These are phyloP conservation scores for Stenopsyche tienmushanensis DNA, from an alignment of 1,140 invertebrate species.

Conservation along the genomic window DNA sequence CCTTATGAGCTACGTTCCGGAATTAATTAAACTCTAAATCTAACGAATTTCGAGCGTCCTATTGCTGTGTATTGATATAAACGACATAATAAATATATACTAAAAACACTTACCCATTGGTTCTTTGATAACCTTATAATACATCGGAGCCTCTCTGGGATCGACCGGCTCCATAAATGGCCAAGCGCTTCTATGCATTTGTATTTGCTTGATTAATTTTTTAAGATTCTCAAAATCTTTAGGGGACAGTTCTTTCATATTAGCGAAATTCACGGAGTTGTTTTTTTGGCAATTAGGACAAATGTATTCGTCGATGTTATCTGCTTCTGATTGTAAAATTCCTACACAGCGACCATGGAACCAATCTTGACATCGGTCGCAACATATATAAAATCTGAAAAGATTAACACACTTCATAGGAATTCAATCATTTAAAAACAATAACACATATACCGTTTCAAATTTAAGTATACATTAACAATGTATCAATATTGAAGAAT, in stretches of 20 bases:
- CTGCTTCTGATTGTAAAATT: conserved; percentile 90
- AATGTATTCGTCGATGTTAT: conserved; percentile 93
- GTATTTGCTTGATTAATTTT: conserved; percentile 87
- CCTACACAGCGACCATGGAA: conserved; percentile 98
- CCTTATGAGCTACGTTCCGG: too few relatives aligned
- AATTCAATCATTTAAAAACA: conserved; percentile 18
- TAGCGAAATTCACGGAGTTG: conserved; percentile 83
- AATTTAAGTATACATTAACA: too few relatives aligned
- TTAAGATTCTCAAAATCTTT: conserved; percentile 84
- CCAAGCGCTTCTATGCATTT: conserved; percentile 94
- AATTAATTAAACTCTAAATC: too few relatives aligned
- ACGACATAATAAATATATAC: too few relatives aligned
- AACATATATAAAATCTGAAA: conserved; percentile 91
- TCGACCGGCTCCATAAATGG: conserved; percentile 97
- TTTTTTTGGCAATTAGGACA: conserved; percentile 94
- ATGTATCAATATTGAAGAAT: conserved; percentile 14
- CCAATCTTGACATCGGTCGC: conserved; percentile 98
- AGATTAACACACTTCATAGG: conserved; percentile 11
- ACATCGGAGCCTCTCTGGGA: conserved; percentile 91
- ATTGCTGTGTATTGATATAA: too few relatives aligned
- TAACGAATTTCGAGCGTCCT: too few relatives aligned
- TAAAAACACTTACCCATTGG: conserved; percentile 85
- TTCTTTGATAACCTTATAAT: conserved; percentile 97
- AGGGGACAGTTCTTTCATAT: conserved; percentile 80
- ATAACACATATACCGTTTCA: too few relatives aligned